Conservation (phyloP, 2,888 invertebrate genomes). For the Drosophila mimetica region DNA sequence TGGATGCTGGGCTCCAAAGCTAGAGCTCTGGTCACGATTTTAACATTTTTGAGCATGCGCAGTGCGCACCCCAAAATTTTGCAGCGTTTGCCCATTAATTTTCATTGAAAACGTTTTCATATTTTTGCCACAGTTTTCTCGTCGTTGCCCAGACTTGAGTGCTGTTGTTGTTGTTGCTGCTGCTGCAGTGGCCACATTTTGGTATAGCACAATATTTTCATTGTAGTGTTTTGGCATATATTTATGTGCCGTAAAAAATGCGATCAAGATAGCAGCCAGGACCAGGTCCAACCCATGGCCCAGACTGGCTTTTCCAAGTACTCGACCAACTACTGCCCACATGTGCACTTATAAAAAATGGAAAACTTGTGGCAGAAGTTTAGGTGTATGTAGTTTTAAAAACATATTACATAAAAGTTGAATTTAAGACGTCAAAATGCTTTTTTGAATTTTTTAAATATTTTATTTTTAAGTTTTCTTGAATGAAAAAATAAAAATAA, state of each 20-base stretch:
- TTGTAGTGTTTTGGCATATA: constrained; percentile 80
- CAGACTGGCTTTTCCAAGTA: constrained; percentile 19
- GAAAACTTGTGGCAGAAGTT: neutral
- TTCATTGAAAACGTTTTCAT: constrained; percentile 81
- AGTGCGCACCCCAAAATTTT: constrained; percentile 79
- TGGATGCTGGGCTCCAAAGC: constrained; percentile 10
- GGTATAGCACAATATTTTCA: constrained; percentile 77
- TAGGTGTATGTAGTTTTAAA: no score
- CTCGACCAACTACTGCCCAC: constrained; percentile 45
- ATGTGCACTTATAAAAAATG: constrained; percentile 13
- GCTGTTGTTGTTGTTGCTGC: constrained; percentile 34
- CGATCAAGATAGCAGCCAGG: constrained; percentile 75
- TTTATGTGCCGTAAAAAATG: constrained; percentile 81
- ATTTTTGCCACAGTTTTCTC: constrained; percentile 72
- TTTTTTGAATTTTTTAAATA: no score
- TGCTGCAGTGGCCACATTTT: constrained; percentile 61
- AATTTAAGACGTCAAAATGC: no score
- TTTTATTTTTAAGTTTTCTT: no score
- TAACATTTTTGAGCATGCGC: constrained; percentile 83
- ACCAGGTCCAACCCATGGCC: constrained; percentile 48
- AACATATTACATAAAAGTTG: no score
- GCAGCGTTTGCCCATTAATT: constrained; percentile 77
- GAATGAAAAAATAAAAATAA: no score
- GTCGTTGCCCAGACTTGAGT: constrained; percentile 48
- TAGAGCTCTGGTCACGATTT: constrained; percentile 82